Conservation (phyloP, 2,113 vertebrate genomes). For the Psephotus haematonotus region DNA sequence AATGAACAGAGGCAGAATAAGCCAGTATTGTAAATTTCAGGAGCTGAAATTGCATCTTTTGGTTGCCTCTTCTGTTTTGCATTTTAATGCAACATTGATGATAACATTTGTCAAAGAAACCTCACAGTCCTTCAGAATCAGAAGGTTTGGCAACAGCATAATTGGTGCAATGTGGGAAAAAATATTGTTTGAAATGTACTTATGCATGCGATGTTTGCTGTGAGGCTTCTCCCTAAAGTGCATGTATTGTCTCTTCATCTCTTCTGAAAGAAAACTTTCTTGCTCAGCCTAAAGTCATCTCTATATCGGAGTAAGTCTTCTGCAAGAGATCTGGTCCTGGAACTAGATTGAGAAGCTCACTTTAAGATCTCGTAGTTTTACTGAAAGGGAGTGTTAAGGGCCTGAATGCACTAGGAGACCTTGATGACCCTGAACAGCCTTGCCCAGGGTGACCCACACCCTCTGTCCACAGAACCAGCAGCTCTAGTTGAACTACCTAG, state of each 20-base stretch:
- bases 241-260: slow-evolving; percentile 60
- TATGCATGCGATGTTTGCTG: slow-evolving; percentile 69
- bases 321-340: neutral
- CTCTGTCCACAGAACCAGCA: neutral
- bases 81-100: slow-evolving; percentile 62
- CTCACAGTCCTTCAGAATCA: slow-evolving; percentile 43
- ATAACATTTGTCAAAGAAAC: slow-evolving; percentile 67
- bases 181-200: slow-evolving; percentile 65
- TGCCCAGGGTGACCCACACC: too few species aligned
- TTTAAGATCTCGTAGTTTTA: neutral
- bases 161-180: slow-evolving; percentile 57
- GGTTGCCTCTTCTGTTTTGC: slow-evolving; percentile 59
- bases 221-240: slow-evolving; percentile 59
- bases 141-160: slow-evolving; percentile 40
- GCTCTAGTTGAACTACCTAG: neutral
- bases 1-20: slow-evolving; percentile 40
- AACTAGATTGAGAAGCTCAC: neutral
- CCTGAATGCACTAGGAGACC: neutral
- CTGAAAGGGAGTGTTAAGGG: neutral
- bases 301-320: neutral
- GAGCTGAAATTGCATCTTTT: slow-evolving; percentile 56
- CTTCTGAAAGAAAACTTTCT: slow-evolving; percentile 49
- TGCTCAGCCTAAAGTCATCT: neutral
- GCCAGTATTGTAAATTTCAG: slow-evolving; percentile 17
- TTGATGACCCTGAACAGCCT: neutral